These are phyloP conservation scores for Hydrolagus affinis DNA, from an alignment of 2,113 vertebrate species.

Conservation along the genomic window DNA sequence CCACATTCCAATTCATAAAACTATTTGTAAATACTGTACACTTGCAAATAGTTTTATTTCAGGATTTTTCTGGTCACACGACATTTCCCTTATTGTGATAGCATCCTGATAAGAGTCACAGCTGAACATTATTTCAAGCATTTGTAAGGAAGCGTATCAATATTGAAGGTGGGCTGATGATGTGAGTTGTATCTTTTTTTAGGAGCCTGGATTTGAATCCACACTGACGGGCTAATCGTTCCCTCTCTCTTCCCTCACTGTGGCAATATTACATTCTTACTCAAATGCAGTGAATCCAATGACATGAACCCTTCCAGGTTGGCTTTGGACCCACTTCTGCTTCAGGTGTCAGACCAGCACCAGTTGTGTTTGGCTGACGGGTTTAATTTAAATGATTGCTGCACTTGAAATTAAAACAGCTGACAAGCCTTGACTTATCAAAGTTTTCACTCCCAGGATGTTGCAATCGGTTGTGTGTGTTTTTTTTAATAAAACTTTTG, in stretches of 20 bases:
- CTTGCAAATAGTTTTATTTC: slow-evolving; percentile 5
- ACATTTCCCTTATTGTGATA: no score
- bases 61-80: neutral
- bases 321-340: neutral
- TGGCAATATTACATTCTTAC: neutral
- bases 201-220: neutral
- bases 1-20: neutral
- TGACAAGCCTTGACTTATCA: no score
- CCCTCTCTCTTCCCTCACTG: no score
- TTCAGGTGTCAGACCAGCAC: neutral
- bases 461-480: no score
- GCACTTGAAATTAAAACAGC: no score
- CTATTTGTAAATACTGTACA: neutral
- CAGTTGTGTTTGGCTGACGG: no score
- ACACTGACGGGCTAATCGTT: neutral
- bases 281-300: neutral
- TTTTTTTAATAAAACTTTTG: no score
- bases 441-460: no score
- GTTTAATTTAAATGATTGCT: no score
- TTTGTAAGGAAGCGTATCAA: no score
- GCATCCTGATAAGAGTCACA: no score
- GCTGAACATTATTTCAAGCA: no score
- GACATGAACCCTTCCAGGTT: neutral
- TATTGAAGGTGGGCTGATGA: neutral
- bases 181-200: neutral